phyloP scores from a whole-genome alignment of 2,113 vertebrate genomes.

The Arvicanthis niloticus region DNA sequence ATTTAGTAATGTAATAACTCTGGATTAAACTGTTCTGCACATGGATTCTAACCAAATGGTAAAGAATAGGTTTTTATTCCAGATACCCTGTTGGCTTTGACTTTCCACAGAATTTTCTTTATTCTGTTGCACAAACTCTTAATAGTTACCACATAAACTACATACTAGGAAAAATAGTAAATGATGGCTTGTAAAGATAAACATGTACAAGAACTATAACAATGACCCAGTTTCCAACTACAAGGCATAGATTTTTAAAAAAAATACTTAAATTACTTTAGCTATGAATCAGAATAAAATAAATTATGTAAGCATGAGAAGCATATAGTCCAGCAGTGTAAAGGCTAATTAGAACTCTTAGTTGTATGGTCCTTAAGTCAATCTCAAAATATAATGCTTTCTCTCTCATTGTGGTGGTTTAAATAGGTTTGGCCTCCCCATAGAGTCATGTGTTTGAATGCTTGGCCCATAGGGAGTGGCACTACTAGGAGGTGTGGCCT shows the following conservation, averaged over 20 bases:
- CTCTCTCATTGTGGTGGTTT: neutral
- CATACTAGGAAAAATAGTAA: neutral
- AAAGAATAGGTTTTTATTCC: constrained; percentile 29
- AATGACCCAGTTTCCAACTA: neutral
- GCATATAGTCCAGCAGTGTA: neutral
- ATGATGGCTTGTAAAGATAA: constrained; percentile 24
- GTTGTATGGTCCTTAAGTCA: neutral
- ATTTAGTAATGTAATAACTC: neutral
- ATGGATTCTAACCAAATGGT: constrained; percentile 36
- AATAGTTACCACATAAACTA: constrained; percentile 18
- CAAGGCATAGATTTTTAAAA: neutral
- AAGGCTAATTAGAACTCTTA: neutral
- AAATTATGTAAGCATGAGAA: neutral
- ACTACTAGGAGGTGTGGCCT: neutral
- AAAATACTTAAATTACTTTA: neutral
- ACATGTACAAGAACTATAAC: neutral
- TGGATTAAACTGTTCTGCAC: constrained; percentile 7
- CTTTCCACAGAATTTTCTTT: constrained; percentile 14
- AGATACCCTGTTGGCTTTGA: neutral
- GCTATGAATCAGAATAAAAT: neutral
- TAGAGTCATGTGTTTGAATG: neutral
- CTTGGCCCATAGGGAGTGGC: neutral
- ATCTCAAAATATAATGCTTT: constrained; percentile 8
- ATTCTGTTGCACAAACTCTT: neutral
- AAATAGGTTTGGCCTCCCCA: neutral